Evolutionary conservation across 2,113 vertebrate species (phyloP), one percentile per base, ranked within the genome.

Genomic region (Zingel zingel): DNA sequence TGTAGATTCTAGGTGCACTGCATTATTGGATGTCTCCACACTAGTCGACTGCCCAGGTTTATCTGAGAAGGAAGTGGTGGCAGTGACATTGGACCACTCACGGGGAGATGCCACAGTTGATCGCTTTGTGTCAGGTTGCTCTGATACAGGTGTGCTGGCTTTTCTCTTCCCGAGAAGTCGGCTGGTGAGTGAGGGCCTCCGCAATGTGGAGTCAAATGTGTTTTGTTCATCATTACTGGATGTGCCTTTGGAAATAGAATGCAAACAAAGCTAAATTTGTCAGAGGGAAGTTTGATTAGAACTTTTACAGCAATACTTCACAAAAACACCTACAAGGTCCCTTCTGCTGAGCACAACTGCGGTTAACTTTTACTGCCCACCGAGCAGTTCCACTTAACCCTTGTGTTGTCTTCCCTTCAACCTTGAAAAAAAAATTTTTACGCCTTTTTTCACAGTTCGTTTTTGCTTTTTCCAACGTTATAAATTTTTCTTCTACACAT

Each of bases 91-190:
- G 16, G 59, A n/a, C 8, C 0, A 30, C 36, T 68, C 50, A 50
- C 0, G 0, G 11, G 77, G 58, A 56, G 59, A 53, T 14, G 62
- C 74, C 25, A 47, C 67, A 16, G 66, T 54, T 53, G 71, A 33
- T 51, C 80, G 81, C 59, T 94, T 94, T 27, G 63, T 10, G 47
- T 67, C 65, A 27, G 86, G 89, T 48, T 87, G 76, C 45, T 84
- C 92, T 36, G 77, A 45, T 7, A 75, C 66, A 4, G 83, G 50
- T 1, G 88, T 48, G 54, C 83, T 88, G 66, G 86, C 89, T 68
- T 94, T 94, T 43, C 95, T 92, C 47, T 92, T 93, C 25, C 93
- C 92, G 0, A 94, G 91, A 54, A 91, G 80, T 25, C 73, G 59
- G 45, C 85, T 85, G 66, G 84, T 36, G 53, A 91, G 70, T 1